Evolutionary conservation across 2,797 vertebrate species (phyloP).

Genomic region (Pristis pectinata): DNA sequence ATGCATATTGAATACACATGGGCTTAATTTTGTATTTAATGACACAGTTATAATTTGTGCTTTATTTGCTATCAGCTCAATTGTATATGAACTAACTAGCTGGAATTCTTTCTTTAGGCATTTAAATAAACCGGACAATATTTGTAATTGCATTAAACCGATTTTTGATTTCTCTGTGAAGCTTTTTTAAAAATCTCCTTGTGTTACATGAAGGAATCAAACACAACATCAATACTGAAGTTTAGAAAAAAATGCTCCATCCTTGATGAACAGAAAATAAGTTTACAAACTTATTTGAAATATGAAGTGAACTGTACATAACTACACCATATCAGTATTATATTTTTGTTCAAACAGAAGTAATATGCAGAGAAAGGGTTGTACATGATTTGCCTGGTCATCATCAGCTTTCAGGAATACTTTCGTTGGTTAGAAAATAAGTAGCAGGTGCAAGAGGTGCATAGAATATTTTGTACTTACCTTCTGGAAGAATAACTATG

Average conservation of each 20-base stretch:
- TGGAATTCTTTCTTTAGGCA: not conserved
- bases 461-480: not conserved
- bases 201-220: not conserved
- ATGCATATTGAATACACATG: not conserved
- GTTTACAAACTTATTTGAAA: not conserved
- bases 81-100: not conserved
- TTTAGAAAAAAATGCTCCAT: not conserved
- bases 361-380: not conserved
- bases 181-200: not conserved
- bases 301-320: not conserved
- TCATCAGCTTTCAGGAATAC: not conserved
- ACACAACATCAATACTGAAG: not conserved
- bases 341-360: not conserved
- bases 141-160: not conserved
- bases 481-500: not conserved
- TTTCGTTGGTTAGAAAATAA: not conserved
- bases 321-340: not conserved
- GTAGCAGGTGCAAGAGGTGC: not conserved
- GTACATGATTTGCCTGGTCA: not conserved
- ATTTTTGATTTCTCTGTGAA: not conserved
- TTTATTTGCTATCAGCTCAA: not conserved
- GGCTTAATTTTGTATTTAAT: not conserved
- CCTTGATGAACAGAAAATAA: not conserved
- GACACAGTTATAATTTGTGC: not conserved
- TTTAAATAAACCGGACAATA: not conserved